Percentiles rank a stretch among this genome's conserved stretches.
These are phyloP conservation scores for Oophaga sylvatica DNA, from an alignment of 2,797 vertebrate species.

Conservation along the genomic window DNA sequence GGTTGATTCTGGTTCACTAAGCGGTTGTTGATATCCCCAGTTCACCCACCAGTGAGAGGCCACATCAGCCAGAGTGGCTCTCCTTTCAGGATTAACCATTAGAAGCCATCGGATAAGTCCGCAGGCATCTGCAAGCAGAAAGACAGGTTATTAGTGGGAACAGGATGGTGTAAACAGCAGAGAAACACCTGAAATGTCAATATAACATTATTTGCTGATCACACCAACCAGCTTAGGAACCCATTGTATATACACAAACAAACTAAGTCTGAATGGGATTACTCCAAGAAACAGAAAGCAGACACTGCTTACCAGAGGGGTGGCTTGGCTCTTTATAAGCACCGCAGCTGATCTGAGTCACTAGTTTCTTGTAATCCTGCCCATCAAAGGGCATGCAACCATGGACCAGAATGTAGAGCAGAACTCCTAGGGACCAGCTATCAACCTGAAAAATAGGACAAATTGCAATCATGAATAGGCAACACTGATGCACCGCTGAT, in stretches of 20 bases:
- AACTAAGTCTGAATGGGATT: not conserved
- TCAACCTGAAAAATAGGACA: constrained; percentile 82
- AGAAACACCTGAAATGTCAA: constrained; percentile 21
- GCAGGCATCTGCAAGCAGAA: constrained; percentile 83
- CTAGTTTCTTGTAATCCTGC: constrained; percentile 86
- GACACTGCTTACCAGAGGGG: constrained; percentile 82
- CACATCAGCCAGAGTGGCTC: constrained; percentile 91
- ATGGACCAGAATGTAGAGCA: constrained; percentile 93
- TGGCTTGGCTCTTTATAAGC: constrained; percentile 87
- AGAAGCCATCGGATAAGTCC: constrained; percentile 97
- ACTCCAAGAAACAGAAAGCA: not conserved
- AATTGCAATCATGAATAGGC: not conserved
- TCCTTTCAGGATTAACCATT: constrained; percentile 94
- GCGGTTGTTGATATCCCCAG: constrained; percentile 85
- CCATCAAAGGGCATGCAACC: constrained; percentile 96
- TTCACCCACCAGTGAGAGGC: constrained; percentile 98
- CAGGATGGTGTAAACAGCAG: not conserved
- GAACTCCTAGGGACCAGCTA: constrained; percentile 95
- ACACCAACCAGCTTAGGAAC: not conserved
- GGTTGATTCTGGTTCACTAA: constrained; percentile 77
- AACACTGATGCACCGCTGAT: not conserved
- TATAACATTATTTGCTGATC: constrained; percentile 14
- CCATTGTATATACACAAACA: not conserved
- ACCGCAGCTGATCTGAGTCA: constrained; percentile 91
- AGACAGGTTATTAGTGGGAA: not conserved